Percentiles rank a stretch among this genome's conserved stretches.
Conservation (phyloP, 2,797 vertebrate species). For the Arremon brunneinucha region DNA sequence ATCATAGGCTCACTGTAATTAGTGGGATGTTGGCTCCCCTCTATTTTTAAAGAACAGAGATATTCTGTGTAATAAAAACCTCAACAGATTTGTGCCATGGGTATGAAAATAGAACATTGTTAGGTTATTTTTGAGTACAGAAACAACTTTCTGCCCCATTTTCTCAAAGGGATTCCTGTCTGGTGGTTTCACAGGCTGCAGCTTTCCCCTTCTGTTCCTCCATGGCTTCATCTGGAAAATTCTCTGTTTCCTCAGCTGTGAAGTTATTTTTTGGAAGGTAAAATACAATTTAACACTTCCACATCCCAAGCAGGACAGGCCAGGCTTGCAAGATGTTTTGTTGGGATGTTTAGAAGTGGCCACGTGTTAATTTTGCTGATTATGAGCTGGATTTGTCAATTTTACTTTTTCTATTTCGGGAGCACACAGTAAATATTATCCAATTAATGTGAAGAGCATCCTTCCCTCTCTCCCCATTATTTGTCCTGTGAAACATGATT, state of each 20-base stretch:
- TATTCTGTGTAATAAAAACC: neutral
- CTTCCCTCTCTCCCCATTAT: conserved; percentile 7
- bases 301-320: neutral
- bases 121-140: neutral
- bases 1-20: conserved; percentile 47
- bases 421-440: neutral
- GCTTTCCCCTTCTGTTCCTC: neutral
- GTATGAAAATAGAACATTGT: neutral
- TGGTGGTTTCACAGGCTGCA: neutral
- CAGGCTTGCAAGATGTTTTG: neutral
- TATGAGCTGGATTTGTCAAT: neutral
- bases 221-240: conserved; percentile 30
- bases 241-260: neutral
- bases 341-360: neutral
- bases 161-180: neutral
- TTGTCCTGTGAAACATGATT: conserved; percentile 54
- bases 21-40: neutral
- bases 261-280: neutral
- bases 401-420: neutral
- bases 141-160: neutral
- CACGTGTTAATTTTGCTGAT: neutral
- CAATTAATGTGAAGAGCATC: neutral
- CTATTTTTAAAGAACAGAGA: conserved; percentile 18
- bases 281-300: neutral
- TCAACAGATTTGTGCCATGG: neutral